Evolutionary conservation across 2,797 vertebrate species (phyloP).

Genomic region (Ammospiza maritima): DNA sequence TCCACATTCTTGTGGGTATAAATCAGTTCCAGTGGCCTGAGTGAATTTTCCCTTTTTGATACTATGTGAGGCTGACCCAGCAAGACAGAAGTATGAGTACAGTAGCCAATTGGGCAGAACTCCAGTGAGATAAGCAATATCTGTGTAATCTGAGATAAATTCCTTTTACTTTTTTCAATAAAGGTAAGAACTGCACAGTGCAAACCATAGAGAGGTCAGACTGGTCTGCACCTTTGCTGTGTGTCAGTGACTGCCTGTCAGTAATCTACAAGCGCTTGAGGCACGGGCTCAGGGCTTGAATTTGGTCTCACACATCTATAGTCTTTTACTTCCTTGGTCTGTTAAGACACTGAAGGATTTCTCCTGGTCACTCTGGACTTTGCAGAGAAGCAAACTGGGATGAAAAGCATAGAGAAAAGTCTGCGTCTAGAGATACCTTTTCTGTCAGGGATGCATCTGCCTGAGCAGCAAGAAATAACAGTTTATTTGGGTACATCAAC

Average conservation of each 20-base stretch:
- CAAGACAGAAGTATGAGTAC: not conserved
- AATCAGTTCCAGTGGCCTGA: slow-evolving; percentile 25
- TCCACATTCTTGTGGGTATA: slow-evolving; percentile 10
- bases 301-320: not conserved
- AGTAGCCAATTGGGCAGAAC: not conserved
- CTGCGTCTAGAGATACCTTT: not conserved
- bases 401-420: not conserved
- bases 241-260: not conserved
- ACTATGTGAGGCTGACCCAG: not conserved
- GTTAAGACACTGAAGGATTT: not conserved
- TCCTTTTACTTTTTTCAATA: not conserved
- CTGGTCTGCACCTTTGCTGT: not conserved
- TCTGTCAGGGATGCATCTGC: not conserved
- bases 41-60: not conserved
- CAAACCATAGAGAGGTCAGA: not conserved
- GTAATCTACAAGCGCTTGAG: not conserved
- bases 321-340: not conserved
- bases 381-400: not conserved
- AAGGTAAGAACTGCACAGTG: not conserved
- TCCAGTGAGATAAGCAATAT: not conserved
- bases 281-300: not conserved
- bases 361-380: not conserved
- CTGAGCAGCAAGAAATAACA: not conserved
- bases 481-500: not conserved
- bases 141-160: slow-evolving; percentile 13